phyloP scores from a whole-genome alignment of 2,113 vertebrate species.

The Gopherus evgoodei region DNA sequence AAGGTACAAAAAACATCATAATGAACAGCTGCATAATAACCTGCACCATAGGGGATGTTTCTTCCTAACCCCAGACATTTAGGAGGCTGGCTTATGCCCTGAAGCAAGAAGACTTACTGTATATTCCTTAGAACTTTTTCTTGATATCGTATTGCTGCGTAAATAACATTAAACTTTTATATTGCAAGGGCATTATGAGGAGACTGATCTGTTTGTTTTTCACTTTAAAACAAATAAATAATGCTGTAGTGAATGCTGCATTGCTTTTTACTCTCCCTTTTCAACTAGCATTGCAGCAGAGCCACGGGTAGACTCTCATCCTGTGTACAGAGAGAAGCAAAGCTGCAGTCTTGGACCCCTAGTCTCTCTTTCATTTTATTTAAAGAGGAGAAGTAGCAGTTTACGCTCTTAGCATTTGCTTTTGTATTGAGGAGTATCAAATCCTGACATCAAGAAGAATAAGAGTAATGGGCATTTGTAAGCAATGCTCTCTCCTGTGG shows the following conservation, averaged over 20 bases:
- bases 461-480: not conserved
- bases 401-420: not conserved
- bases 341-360: not conserved
- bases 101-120: not conserved
- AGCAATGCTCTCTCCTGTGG: not conserved
- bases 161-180: conserved; percentile 18
- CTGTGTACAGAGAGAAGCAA: not conserved
- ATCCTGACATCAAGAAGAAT: not conserved
- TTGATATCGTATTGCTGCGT: not conserved
- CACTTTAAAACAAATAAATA: not conserved
- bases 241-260: not conserved
- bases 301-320: conserved; percentile 38
- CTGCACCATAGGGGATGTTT: conserved; percentile 30
- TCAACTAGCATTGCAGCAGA: conserved; percentile 29
- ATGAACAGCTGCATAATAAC: not conserved
- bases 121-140: not conserved
- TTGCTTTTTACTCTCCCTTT: conserved; percentile 5
- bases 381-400: not conserved
- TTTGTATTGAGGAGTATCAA: not conserved
- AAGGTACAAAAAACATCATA: not conserved
- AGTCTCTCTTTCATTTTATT: not conserved
- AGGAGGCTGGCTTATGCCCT: conserved; percentile 17
- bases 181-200: conserved; percentile 4
- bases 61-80: not conserved
- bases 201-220: conserved; percentile 35